Conservation (phyloP, 2,888 invertebrate species). For the Himalopsyche anomala region DNA sequence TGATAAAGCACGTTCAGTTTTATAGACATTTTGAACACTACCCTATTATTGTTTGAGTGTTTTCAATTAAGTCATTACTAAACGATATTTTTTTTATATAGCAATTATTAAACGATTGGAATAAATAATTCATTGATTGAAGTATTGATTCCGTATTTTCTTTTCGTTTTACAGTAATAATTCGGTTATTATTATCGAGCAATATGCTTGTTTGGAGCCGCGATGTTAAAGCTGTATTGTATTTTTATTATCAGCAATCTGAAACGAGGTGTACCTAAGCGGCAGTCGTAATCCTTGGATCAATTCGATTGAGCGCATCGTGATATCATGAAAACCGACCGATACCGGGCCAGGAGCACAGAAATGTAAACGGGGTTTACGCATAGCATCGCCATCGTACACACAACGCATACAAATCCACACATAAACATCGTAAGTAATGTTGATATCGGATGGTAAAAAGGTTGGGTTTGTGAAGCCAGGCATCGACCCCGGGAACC, state of each 20-base stretch:
- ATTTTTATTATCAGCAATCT: constrained; percentile 22
- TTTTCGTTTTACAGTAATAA: no score
- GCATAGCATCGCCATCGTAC: neutral
- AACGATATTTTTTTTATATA: no score
- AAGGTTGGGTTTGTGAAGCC: constrained; percentile 35
- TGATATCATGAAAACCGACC: constrained; percentile 18
- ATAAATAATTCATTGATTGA: no score
- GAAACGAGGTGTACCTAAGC: neutral
- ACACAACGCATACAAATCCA: constrained; percentile 24
- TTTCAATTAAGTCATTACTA: no score
- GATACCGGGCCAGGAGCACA: neutral
- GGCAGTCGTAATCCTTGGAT: constrained; percentile 2
- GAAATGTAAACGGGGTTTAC: constrained; percentile 31
- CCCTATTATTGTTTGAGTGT: no score
- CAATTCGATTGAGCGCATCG: constrained; percentile 17
- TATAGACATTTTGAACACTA: no score
- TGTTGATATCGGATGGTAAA: constrained; percentile 40
- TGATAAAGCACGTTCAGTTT: no score
- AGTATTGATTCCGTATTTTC: no score
- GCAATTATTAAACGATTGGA: no score
- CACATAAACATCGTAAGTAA: constrained; percentile 32
- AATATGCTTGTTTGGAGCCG: no score
- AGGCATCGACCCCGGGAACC: constrained; percentile 29
- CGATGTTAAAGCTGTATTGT: constrained; percentile 9
- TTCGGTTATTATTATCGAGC: no score